Conservation (phyloP, 2,113 vertebrate species). For the Mormoops blainvillei region DNA sequence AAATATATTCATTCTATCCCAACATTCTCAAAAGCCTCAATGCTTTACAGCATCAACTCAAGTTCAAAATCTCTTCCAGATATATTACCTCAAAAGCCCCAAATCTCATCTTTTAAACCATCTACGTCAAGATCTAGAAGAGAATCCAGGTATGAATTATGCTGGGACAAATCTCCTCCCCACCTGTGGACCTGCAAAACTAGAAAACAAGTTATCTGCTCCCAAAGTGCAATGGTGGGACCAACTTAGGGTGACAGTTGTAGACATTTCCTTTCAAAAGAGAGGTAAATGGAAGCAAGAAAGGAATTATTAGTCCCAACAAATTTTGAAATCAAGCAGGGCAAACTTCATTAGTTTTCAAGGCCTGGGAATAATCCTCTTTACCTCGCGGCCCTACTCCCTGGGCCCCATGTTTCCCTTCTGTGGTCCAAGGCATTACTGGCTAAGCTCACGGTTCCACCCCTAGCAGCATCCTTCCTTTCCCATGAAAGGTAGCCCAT, state of each 20-base stretch:
- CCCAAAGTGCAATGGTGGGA: neutral
- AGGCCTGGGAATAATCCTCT: neutral
- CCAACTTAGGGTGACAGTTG: neutral
- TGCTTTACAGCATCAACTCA: neutral
- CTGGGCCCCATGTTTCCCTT: neutral
- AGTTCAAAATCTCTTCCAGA: neutral
- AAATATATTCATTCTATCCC: neutral
- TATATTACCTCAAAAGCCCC: neutral
- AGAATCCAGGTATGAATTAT: neutral
- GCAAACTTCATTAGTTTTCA: neutral
- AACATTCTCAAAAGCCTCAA: neutral
- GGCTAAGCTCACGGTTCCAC: neutral
- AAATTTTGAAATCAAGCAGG: neutral
- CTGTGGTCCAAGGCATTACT: neutral
- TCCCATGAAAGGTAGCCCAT: neutral
- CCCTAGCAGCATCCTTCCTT: neutral
- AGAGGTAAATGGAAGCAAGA: neutral
- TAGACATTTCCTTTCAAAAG: neutral
- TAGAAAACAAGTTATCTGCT: neutral
- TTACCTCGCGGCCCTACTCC: neutral
- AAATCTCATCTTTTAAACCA: neutral
- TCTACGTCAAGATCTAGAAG: neutral
- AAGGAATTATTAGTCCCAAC: neutral
- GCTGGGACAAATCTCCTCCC: neutral
- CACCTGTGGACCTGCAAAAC: neutral